These are phyloP conservation scores for Crax fasciolata DNA, from an alignment of 2,797 vertebrate species.

Conservation along the genomic window DNA sequence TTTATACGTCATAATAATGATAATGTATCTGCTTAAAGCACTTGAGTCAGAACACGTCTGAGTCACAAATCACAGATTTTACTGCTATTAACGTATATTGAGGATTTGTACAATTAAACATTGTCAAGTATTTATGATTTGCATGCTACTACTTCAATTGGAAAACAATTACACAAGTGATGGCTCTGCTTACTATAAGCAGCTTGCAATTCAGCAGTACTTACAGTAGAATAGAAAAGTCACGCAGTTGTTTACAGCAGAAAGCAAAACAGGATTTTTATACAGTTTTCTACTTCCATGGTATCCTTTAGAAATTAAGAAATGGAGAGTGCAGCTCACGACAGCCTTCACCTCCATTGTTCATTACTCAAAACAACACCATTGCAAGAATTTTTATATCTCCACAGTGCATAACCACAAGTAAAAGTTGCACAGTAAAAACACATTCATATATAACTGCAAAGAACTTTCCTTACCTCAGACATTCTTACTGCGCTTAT, in stretches of 20 bases:
- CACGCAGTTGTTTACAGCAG: constrained; percentile 55
- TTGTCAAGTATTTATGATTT: constrained; percentile 66
- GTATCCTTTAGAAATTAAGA: not conserved
- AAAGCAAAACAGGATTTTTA: constrained; percentile 37
- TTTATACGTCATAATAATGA: constrained; percentile 67
- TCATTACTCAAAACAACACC: constrained; percentile 56
- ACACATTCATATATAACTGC: constrained; percentile 64
- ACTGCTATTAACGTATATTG: constrained; percentile 61
- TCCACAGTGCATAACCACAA: constrained; percentile 58
- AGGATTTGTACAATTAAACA: constrained; percentile 68
- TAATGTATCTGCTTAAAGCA: constrained; percentile 77
- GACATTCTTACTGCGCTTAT: constrained; percentile 90
- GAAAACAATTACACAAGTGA: constrained; percentile 64
- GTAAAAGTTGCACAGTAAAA: constrained; percentile 71
- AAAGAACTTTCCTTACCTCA: constrained; percentile 90
- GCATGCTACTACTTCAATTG: constrained; percentile 32
- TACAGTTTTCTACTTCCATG: constrained; percentile 26
- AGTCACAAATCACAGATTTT: constrained; percentile 72
- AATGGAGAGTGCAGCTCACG: not conserved
- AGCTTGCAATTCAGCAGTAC: constrained; percentile 57
- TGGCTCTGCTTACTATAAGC: constrained; percentile 52
- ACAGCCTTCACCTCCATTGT: constrained; percentile 66
- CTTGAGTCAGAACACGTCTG: constrained; percentile 74
- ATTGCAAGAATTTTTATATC: constrained; percentile 40
- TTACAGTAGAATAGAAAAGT: constrained; percentile 59